Evolutionary conservation across 1,140 invertebrate genomes (phyloP), one percentile per base, ranked within the genome.

Genomic region (Branchinecta lindahli): DNA sequence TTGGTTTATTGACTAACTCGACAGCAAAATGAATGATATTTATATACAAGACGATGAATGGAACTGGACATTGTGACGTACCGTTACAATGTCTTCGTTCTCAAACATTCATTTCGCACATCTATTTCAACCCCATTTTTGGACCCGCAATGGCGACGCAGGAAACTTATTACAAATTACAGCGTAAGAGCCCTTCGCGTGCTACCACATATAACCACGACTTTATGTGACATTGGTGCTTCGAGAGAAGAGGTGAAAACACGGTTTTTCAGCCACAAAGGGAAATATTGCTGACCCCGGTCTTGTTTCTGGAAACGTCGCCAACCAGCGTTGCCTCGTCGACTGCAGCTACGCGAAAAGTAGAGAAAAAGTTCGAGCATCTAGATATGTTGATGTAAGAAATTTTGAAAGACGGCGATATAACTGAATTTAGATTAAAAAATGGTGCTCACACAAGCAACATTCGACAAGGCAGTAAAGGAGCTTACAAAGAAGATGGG

Each of bases 361-460:
- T 33, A 33, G 33, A 33, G 33, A 5, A 33, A 33, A 3, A 33
- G 33, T 33, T 33, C 33, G 33, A 61, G 52, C 18, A 61, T 61
- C 52, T 61, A 61, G 52, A 61, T 4, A 61, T 61, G 52, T 6
- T 12, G 18, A 1, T 61, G 52, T 61, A 61, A 61, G 52, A 61
- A 61, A 61, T 61, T 61, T 61, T 61, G 52, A 6, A 61, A 61
- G 52, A 61, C 52, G 52, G 52, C 52, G 52, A 61, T 61, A 61
- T 20, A 61, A 6, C 52, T 15, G 18, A 61, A 61, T 61, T 61
- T 61, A 61, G 52, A 15, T 61, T 61, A 20, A 61, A 6, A 61
- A 6, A 61, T 61, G 52, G 52, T 6, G 52, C 52, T 61, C 18
- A 61, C 52, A 61, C 52, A 61, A 61, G 52, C 52, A 61, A 61